phyloP scores from a whole-genome alignment of 2,797 vertebrate genomes.

The Hydrolagus colliei region DNA sequence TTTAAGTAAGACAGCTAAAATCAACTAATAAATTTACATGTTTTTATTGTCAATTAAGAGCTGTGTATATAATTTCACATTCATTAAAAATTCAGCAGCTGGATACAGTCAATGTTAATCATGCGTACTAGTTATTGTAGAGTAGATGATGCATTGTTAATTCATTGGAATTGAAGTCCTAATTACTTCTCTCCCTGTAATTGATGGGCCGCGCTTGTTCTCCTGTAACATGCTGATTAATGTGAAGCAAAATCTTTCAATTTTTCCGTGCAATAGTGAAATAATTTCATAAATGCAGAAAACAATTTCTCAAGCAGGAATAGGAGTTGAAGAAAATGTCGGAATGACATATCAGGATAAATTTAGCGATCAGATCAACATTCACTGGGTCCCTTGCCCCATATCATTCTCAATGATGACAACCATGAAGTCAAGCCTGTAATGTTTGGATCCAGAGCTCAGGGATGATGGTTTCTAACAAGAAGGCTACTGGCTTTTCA shows the following conservation, averaged over 20 bases:
- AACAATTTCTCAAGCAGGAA: background rate
- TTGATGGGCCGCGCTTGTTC: conserved; percentile 39
- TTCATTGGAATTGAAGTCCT: conserved; percentile 44
- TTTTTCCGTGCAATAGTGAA: too few relatives aligned
- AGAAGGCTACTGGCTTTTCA: too few relatives aligned
- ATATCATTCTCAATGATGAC: background rate
- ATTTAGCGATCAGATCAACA: background rate
- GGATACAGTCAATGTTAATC: conserved; percentile 45
- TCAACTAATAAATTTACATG: conserved; percentile 44
- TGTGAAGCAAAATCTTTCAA: background rate
- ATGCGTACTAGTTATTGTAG: conserved; percentile 35
- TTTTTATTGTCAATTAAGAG: conserved; percentile 48
- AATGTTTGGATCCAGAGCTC: too few relatives aligned
- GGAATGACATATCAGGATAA: background rate
- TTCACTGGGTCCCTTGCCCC: background rate
- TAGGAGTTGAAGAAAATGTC: background rate
- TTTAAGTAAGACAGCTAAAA: conserved; percentile 44
- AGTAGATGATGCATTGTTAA: conserved; percentile 44
- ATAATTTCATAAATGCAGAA: too few relatives aligned
- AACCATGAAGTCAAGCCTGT: too few relatives aligned
- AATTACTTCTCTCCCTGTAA: conserved; percentile 47
- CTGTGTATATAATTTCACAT: conserved; percentile 36
- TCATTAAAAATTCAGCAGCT: conserved; percentile 49
- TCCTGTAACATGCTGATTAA: background rate
- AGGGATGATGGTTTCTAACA: too few relatives aligned